Percentiles rank a stretch among this genome's conserved stretches.
These are phyloP conservation scores for Xanthia icteritia DNA, from an alignment of 2,888 invertebrate species.

Conservation along the genomic window DNA sequence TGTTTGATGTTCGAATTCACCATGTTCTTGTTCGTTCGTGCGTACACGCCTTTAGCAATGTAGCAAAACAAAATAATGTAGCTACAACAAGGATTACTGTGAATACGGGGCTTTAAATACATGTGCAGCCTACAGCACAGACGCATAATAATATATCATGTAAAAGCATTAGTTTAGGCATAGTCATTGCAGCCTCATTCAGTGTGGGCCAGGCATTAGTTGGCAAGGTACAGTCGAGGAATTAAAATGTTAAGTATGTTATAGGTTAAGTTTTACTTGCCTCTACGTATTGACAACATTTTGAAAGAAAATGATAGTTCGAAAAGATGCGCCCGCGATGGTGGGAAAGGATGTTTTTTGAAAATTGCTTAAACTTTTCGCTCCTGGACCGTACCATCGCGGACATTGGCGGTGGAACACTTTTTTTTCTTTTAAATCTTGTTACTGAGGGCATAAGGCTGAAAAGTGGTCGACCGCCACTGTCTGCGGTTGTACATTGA, in stretches of 20 bases:
- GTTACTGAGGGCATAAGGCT: too few species aligned
- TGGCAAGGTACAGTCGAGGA: background rate
- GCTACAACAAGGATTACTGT: background rate
- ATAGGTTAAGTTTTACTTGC: background rate
- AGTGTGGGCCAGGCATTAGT: slow-evolving; percentile 15
- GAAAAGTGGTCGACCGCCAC: too few species aligned
- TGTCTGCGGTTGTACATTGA: background rate
- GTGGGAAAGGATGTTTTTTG: background rate
- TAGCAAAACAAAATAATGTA: background rate
- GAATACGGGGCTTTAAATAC: background rate
- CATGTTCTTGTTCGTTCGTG: too few species aligned
- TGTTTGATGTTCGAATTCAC: too few species aligned
- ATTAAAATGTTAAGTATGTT: background rate
- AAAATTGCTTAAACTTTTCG: background rate
- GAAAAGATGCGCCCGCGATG: background rate
- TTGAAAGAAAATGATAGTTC: background rate
- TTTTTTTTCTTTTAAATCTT: too few species aligned
- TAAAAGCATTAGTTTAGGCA: background rate
- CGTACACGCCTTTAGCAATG: background rate
- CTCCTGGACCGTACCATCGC: background rate
- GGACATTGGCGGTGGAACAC: too few species aligned
- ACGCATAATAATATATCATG: background rate
- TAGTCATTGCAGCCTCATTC: background rate
- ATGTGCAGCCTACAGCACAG: background rate
- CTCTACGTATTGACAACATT: background rate